phyloP scores from a whole-genome alignment of 2,797 vertebrate species.

The Falco biarmicus region DNA sequence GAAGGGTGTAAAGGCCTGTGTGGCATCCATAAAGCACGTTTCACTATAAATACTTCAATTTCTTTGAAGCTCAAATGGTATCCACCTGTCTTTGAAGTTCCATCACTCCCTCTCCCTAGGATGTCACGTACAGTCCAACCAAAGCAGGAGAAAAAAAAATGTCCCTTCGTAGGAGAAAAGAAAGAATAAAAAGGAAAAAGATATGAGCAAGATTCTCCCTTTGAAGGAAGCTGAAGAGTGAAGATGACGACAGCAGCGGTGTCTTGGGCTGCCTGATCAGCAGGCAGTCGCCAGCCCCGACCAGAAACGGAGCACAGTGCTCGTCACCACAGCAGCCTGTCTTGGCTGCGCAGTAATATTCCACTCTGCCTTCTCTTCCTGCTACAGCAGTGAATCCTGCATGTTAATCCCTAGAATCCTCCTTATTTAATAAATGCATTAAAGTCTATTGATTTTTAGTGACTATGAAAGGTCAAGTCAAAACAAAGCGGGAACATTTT shows the following conservation, averaged over 20 bases:
- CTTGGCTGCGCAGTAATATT: not conserved
- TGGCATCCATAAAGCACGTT: not conserved
- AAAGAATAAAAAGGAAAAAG: not conserved
- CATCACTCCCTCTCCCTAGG: not conserved
- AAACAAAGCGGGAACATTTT: conserved; percentile 40
- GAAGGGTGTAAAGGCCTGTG: not conserved
- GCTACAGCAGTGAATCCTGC: not conserved
- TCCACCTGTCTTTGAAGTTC: not conserved
- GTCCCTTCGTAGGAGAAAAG: not conserved
- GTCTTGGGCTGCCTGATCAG: not conserved
- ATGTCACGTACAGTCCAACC: not conserved
- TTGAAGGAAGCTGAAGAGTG: not conserved
- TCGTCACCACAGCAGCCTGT: not conserved
- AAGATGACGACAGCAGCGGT: not conserved
- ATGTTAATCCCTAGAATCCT: conserved; percentile 33
- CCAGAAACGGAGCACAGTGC: not conserved
- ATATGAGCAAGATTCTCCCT: not conserved
- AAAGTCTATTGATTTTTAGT: conserved; percentile 55
- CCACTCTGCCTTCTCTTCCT: not conserved
- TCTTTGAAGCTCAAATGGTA: not conserved
- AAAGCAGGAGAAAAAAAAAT: not conserved
- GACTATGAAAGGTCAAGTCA: conserved; percentile 52
- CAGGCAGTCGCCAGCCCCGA: not conserved
- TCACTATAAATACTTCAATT: not conserved
- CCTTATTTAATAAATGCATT: conserved; percentile 66